Evolutionary conservation across 1,140 invertebrate species (phyloP).

Genomic region (Drosophila jambulina): DNA sequence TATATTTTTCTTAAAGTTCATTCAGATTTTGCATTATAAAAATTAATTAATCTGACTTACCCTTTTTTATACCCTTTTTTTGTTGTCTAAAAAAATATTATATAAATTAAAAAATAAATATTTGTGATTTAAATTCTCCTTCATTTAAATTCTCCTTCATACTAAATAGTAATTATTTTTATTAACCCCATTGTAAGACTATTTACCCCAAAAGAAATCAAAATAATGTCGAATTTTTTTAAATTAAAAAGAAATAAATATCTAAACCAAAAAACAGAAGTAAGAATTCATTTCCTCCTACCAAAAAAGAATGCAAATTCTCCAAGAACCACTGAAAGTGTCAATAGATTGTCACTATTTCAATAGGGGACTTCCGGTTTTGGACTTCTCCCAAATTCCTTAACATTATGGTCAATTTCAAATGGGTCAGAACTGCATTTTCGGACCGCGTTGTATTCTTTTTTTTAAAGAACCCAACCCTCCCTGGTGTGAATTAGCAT

Average conservation of each 20-base stretch:
- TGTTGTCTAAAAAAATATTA: too few relatives aligned
- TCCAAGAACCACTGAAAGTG: constrained; percentile 22
- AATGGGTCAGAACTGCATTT: constrained; percentile 61
- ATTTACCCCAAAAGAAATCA: too few relatives aligned
- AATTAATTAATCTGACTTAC: too few relatives aligned
- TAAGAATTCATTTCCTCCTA: constrained; percentile 8
- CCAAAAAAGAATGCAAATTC: constrained; percentile 15
- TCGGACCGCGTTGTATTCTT: constrained; percentile 23
- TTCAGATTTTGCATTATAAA: too few relatives aligned
- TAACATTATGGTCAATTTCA: constrained; percentile 67
- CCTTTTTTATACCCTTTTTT: too few relatives aligned
- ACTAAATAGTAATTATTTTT: neutral
- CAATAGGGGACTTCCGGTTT: neutral
- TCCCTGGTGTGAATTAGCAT: constrained; percentile 46
- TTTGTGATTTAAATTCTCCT: too few relatives aligned
- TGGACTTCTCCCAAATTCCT: neutral
- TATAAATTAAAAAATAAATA: too few relatives aligned
- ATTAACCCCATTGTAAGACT: neutral
- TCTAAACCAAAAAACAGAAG: neutral
- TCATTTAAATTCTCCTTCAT: too few relatives aligned
- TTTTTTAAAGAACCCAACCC: constrained; percentile 12
- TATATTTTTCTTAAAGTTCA: too few relatives aligned
- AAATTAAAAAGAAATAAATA: neutral
- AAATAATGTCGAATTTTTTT: neutral
- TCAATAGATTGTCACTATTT: constrained; percentile 25